phyloP scores from a whole-genome alignment of 2,888 invertebrate species.

The Nudaria mundana region DNA sequence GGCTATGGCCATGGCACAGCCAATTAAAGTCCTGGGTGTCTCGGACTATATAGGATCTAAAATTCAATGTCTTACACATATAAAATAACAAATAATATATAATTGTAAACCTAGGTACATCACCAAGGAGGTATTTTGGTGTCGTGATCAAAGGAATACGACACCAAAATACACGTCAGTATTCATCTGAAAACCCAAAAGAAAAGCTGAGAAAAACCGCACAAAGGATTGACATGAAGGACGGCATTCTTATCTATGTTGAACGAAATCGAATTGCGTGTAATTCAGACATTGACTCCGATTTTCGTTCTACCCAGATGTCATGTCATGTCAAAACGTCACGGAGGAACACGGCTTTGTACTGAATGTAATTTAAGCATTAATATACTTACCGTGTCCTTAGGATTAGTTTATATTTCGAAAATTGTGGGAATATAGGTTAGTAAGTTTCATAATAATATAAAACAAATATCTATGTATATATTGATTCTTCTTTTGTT shows the following conservation, averaged over 20 bases:
- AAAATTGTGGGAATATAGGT: too few species aligned
- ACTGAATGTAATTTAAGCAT: constrained; percentile 16
- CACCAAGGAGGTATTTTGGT: too few species aligned
- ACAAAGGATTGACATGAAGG: constrained; percentile 24
- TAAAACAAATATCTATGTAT: too few species aligned
- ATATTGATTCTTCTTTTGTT: too few species aligned
- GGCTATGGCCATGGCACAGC: too few species aligned
- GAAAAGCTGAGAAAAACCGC: constrained; percentile 12
- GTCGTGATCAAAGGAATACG: neutral
- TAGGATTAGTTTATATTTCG: constrained; percentile 12
- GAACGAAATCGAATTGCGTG: constrained; percentile 47
- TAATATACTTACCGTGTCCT: constrained; percentile 15
- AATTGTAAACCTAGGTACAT: too few species aligned
- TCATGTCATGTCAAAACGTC: constrained; percentile 59
- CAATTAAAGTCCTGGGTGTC: too few species aligned
- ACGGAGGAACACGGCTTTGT: constrained; percentile 26
- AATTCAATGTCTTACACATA: too few species aligned
- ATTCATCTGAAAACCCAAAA: neutral
- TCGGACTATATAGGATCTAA: too few species aligned
- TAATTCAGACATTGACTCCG: constrained; percentile 54
- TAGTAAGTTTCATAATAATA: too few species aligned
- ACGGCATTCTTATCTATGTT: constrained; percentile 26
- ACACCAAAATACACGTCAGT: neutral
- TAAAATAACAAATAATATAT: too few species aligned
- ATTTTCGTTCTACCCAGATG: constrained; percentile 43